A percentile compares a stretch with the other conserved stretches of the same genome.
Evolutionary conservation across 1,140 invertebrate genomes (phyloP).

Genomic region (Cyphomyrmex costatus): DNA sequence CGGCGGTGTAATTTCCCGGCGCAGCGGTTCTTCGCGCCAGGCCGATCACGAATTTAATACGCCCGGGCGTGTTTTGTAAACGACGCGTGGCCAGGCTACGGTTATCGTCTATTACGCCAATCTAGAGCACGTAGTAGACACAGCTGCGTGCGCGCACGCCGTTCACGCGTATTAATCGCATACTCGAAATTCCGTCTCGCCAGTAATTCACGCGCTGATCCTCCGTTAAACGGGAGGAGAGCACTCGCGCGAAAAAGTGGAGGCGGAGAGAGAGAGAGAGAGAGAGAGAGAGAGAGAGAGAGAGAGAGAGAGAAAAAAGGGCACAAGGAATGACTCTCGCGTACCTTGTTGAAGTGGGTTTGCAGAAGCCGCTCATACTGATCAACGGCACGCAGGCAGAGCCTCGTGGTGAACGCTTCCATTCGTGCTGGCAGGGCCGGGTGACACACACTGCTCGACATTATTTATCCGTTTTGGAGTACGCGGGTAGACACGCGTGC

Average conservation of each 20-base stretch:
- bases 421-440: conserved; percentile 86
- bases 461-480: conserved; percentile 72
- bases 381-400: conserved; percentile 88
- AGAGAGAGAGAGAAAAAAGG: not conserved
- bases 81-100: not conserved
- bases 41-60: too few species aligned
- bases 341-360: conserved; percentile 83
- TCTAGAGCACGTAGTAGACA: conserved; percentile 6
- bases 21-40: too few species aligned
- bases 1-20: too few species aligned
- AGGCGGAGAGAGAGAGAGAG: not conserved
- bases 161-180: not conserved
- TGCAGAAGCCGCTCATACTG: conserved; percentile 88
- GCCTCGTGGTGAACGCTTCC: conserved; percentile 87
- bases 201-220: too few species aligned
- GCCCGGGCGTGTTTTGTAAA: not conserved
- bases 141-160: conserved; percentile 3
- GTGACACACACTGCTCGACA: conserved; percentile 85
- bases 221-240: too few species aligned
- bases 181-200: not conserved
- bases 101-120: not conserved
- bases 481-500: conserved; percentile 31
- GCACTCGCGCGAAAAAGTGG: not conserved
- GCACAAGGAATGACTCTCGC: not conserved
- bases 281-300: not conserved